These are phyloP conservation scores for Hycleus cichorii DNA, from an alignment of 1,140 invertebrate genomes.

Conservation along the genomic window DNA sequence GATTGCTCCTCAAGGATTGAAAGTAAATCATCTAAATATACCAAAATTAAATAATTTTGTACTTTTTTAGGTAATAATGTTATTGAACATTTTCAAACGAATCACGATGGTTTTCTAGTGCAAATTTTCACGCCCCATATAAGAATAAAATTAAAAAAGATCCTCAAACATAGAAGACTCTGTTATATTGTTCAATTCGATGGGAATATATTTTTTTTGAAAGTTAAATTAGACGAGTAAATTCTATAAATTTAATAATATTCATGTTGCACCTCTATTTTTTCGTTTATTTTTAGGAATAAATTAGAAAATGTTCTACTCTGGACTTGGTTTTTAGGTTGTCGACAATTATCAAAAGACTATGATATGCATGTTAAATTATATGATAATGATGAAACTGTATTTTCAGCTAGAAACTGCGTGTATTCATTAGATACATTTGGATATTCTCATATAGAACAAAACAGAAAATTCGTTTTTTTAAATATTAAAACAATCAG, in stretches of 20 bases:
- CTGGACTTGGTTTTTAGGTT: conserved; percentile 27
- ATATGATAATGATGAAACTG: conserved; percentile 7
- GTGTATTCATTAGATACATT: conserved; percentile 25
- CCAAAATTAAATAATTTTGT: background rate
- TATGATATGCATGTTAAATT: conserved; percentile 29
- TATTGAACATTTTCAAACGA: conserved; percentile 30
- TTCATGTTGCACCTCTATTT: background rate
- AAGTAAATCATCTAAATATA: conserved; percentile 2
- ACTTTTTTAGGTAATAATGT: conserved; percentile 23
- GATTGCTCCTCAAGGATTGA: conserved; percentile 11
- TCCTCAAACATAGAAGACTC: conserved; percentile 13
- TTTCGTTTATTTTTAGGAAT: conserved; percentile 14
- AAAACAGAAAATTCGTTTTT: conserved; percentile 26
- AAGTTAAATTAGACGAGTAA: conserved; percentile 7
- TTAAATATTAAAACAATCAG: conserved; percentile 23
- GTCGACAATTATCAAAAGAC: conserved; percentile 16
- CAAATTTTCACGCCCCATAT: conserved; percentile 31
- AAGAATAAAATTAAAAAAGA: conserved; percentile 16
- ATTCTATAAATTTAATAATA: background rate
- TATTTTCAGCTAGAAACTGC: conserved; percentile 23
- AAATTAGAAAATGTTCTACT: conserved; percentile 18
- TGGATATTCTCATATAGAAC: conserved; percentile 23
- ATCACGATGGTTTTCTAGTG: conserved; percentile 32
- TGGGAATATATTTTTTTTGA: conserved; percentile 25
- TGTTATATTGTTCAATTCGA: conserved; percentile 21